Evolutionary conservation across 2,113 vertebrate species (phyloP), one percentile per base, ranked within the genome.

Genomic region (Oryzias curvinotus): DNA sequence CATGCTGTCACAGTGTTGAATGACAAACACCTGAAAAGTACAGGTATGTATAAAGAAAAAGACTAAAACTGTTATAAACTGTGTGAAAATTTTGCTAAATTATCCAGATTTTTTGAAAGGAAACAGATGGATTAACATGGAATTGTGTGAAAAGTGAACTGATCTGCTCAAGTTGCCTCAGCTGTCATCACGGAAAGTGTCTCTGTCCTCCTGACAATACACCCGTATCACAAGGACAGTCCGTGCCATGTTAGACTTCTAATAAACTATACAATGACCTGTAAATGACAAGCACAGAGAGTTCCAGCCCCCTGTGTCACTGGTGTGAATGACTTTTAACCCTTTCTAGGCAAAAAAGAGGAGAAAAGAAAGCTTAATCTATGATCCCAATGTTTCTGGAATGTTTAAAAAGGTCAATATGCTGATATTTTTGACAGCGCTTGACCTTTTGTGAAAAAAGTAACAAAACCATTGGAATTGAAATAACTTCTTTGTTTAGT

Each of bases 401-500:
- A 93, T 93, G 91, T 92, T 92, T 93, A 92, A 93, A 93, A 93
- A 93, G 92, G 92, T 93, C 92, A 93, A 86, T 91, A 92, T 93
- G 91, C 90, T 91, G 92, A 92, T 92, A 89, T 91, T 92, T 92
- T 91, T 93, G 90, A 93, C 91, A 92, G 89, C 85, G 82, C 83
- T 90, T 92, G 92, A 93, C 91, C 92, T 93, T 93, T 93, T 87
- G 85, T 90, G 78, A 82, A 91, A 91, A 92, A 92, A 87, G 90
- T 91, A 92, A 92, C 86, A 91, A 86, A 92, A 92, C 90, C 90
- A 90, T 87, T 88, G 88, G 92, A 93, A 92, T 92, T 92, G 90
- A 92, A 92, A 93, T 92, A 91, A 92, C 90, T 92, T 91, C 90
- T 91, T 92, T 92, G 91, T 92, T 92, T 91, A 91, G 88, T 87